phyloP scores from a whole-genome alignment of 2,888 invertebrate species.

The Cerastis rubricosa region DNA sequence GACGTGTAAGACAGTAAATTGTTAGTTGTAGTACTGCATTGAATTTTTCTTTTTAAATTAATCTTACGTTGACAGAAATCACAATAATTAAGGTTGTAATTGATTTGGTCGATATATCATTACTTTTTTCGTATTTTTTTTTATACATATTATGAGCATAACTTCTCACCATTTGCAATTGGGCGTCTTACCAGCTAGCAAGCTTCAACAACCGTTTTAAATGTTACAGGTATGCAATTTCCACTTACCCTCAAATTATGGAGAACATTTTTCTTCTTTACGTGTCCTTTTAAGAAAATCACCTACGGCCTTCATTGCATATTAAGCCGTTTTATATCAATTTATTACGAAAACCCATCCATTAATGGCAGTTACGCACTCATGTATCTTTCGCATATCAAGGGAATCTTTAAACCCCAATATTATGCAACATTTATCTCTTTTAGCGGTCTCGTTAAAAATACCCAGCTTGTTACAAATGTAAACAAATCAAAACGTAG shows the following conservation, averaged over 20 bases:
- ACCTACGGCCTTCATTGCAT: constrained; percentile 32
- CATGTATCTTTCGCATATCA: constrained; percentile 32
- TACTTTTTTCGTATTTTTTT: not conserved
- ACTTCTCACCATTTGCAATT: not conserved
- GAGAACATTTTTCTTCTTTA: constrained; percentile 6
- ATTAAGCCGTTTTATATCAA: constrained; percentile 23
- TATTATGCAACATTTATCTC: constrained; percentile 61
- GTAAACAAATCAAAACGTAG: constrained; percentile 74
- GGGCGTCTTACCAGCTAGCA: no score
- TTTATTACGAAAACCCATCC: constrained; percentile 29
- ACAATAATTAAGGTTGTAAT: constrained; percentile 4
- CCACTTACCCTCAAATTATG: constrained; percentile 18
- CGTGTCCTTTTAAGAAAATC: constrained; percentile 44
- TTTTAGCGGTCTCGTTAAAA: constrained; percentile 58
- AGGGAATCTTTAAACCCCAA: constrained; percentile 37
- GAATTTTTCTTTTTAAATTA: constrained; percentile 21
- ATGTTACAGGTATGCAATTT: constrained; percentile 13
- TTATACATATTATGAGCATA: not conserved
- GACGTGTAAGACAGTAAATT: constrained; percentile 57
- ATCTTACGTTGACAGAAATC: constrained; percentile 22
- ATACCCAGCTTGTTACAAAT: constrained; percentile 69
- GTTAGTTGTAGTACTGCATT: constrained; percentile 16
- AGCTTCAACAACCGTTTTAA: not conserved
- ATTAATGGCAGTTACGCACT: constrained; percentile 34
- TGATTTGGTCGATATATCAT: not conserved